Evolutionary conservation across 2,888 invertebrate genomes (phyloP).

Genomic region (Arge pagana): DNA sequence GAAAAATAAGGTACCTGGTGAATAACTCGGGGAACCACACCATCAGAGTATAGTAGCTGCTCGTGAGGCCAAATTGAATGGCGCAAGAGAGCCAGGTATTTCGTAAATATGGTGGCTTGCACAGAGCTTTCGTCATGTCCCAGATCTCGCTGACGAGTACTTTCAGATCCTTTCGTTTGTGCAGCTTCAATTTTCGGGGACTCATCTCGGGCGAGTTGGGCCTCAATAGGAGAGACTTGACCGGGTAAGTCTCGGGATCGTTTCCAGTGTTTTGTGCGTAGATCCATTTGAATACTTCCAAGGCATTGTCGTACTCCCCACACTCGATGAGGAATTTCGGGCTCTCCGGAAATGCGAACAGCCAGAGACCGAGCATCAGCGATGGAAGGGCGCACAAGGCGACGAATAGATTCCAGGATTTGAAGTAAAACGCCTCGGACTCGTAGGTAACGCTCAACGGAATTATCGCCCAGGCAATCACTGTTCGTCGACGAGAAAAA

Average conservation of each 20-base stretch:
- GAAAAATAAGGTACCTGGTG: slow-evolving; percentile 45
- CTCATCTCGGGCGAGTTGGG: slow-evolving; percentile 70
- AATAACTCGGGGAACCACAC: slow-evolving; percentile 92
- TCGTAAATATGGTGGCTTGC: slow-evolving; percentile 73
- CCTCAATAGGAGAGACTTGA: slow-evolving; percentile 73
- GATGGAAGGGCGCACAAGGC: slow-evolving; percentile 76
- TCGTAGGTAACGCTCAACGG: slow-evolving; percentile 69
- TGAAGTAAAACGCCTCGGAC: slow-evolving; percentile 67
- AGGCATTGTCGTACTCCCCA: slow-evolving; percentile 77
- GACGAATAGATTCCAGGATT: slow-evolving; percentile 83
- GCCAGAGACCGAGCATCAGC: slow-evolving; percentile 70
- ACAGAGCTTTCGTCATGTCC: slow-evolving; percentile 75
- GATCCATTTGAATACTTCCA: slow-evolving; percentile 70
- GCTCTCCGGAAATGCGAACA: slow-evolving; percentile 78
- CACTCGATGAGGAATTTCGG: slow-evolving; percentile 82
- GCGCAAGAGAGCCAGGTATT: slow-evolving; percentile 78
- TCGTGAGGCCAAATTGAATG: slow-evolving; percentile 82
- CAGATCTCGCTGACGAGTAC: slow-evolving; percentile 72
- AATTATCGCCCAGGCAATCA: slow-evolving; percentile 79
- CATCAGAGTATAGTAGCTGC: slow-evolving; percentile 90
- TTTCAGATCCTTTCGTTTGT: slow-evolving; percentile 74
- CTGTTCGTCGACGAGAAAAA: too few relatives aligned
- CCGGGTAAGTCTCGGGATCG: slow-evolving; percentile 71
- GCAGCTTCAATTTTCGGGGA: slow-evolving; percentile 70
- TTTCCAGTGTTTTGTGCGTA: slow-evolving; percentile 75